Base-by-base conservation (phyloP, 2,113 vertebrate species). In the Perccottus glenii region DNA sequence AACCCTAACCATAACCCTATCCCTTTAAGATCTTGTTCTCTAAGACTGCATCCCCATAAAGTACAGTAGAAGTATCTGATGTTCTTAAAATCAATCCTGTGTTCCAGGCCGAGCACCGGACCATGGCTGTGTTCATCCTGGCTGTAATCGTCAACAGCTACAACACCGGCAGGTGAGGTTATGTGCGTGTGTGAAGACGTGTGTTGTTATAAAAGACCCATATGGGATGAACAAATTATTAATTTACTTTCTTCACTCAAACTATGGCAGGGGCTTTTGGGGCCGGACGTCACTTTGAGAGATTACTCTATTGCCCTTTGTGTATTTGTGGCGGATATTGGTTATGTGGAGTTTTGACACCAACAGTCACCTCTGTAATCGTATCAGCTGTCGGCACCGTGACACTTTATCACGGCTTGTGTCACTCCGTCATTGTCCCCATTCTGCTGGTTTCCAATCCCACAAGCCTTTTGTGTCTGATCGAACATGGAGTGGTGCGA, bases 101-200 rank as follows among this genome's bases (percentile, higher is more conserved):
- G 12, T 85, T 90, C 0, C 88, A 99, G 98, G 98, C 98, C 2
- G 98, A 99, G 56, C 96, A 99, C 82, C 93, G 98, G 64, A 99
- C 98, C 0, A 99, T 99, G 98, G 98, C 98, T 0, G 96, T 98
- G 0, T 99, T 99, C 90, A 98, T 99, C 67, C 88, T 99, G 53
- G 98, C 96, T 7, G 96, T 99, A 15, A 99, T 99, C 0, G 98
- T 99, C 60, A 99, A 98, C 91, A 98, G 91, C 92, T 99, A 99
- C 85, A 97, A 87, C 82, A 98, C 96, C 0, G 97, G 0, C 98
- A 99, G 94, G 98, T 99, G 80, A 1, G 64, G 35, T 5, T 42
- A n/a, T 40, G 59, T 32, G 19, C 35, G 2, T 9, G 9, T 2
- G 40, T 56, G 45, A 67, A 65, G 5, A 9, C 32, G 1, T 27